These are phyloP conservation scores for Camponotus fellah DNA, from an alignment of 2,888 invertebrate genomes.

Conservation along the genomic window DNA sequence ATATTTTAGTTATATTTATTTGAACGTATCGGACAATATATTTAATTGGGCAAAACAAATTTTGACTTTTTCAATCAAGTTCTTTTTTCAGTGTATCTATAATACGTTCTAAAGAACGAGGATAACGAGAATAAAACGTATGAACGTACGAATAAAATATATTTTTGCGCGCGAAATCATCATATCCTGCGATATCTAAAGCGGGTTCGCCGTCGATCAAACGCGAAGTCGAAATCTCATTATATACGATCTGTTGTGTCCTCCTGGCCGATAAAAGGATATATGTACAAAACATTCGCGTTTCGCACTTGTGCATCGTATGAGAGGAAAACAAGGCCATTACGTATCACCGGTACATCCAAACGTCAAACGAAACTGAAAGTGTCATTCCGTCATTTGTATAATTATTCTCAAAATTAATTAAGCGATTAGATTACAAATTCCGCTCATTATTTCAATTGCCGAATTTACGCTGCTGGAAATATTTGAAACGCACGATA, in stretches of 20 bases:
- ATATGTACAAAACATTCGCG: conserved; percentile 10
- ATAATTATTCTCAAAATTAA: background rate
- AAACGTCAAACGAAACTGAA: conserved; percentile 21
- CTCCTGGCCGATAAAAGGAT: conserved; percentile 14
- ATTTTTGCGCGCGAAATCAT: conserved; percentile 30
- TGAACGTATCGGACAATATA: no score
- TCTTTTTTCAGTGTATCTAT: no score
- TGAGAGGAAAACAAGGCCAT: conserved; percentile 21
- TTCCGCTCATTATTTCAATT: conserved; percentile 29
- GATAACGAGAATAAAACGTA: conserved; percentile 17
- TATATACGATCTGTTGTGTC: background rate
- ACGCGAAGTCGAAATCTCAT: conserved; percentile 30
- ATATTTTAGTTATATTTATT: no score
- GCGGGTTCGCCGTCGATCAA: conserved; percentile 3
- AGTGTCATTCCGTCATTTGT: background rate
- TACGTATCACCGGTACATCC: conserved; percentile 25
- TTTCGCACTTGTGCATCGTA: conserved; percentile 19
- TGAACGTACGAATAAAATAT: no score
- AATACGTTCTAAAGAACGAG: conserved; percentile 3
- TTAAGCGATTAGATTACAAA: background rate
- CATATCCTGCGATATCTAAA: conserved; percentile 8
- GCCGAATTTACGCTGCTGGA: background rate
- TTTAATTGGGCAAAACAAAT: no score
- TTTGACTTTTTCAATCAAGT: no score
- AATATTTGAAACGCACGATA: background rate